phyloP scores from a whole-genome alignment of 2,113 vertebrate genomes.

The Spilogale gracilis region DNA sequence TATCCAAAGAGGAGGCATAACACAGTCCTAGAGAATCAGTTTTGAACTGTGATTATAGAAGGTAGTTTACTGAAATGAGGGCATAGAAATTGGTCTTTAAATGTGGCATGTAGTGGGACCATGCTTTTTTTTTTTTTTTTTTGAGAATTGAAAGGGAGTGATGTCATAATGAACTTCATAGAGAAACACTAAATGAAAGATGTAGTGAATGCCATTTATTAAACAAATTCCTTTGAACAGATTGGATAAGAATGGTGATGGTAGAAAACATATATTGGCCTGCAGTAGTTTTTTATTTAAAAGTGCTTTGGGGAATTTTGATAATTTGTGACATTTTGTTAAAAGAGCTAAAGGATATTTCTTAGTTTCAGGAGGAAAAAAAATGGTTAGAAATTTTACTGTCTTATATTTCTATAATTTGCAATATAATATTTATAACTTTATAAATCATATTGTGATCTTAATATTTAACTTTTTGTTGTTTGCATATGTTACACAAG shows the following conservation, averaged over 20 bases:
- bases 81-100: background rate
- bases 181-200: background rate
- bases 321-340: background rate
- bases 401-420: background rate
- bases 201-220: background rate
- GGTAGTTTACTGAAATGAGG: background rate
- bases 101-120: background rate
- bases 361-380: background rate
- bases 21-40: background rate
- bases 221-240: background rate
- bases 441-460: background rate
- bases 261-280: background rate
- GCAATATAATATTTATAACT: background rate
- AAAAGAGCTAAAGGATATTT: background rate
- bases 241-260: background rate
- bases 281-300: background rate
- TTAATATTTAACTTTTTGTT: background rate
- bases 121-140: background rate
- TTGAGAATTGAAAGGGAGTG: background rate
- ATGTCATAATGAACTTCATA: background rate
- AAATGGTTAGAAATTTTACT: background rate
- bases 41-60: background rate
- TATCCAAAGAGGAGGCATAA: background rate
- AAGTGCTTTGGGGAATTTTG: background rate
- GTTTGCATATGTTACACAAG: background rate